Base-by-base conservation (phyloP, 1,140 invertebrate species). In the Leptopilina clavipes region DNA sequence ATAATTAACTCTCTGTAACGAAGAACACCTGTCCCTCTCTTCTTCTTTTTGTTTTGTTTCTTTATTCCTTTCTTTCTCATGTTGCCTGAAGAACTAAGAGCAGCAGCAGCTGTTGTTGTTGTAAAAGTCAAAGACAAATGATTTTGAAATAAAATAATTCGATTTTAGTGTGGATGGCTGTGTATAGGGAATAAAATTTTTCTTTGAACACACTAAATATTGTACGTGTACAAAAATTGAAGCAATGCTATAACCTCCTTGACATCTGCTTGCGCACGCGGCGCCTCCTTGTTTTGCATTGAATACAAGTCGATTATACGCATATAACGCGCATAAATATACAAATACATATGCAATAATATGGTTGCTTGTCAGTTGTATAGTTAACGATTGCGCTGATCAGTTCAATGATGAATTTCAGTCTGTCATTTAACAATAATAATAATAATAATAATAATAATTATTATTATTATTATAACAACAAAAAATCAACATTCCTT, bases 241-340 rank as follows among this genome's bases (percentile, higher is more conserved):
- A 18, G 40, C 37, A 65, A 59, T 31, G 72, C 74, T 84, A 40
- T 40, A 85, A 85, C 80, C 83, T 85, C 79, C 75, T 80, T 85
- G 82, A 84, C 82, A 83, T 83, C 79, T 76, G 71, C 73, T 83
- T 80, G 79, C 81, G 76, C 73, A 80, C 70, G 76, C 74, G 71
- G 76, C 76, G 77, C 70, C 71, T 43, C 70, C 17, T 71, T 78
- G 78, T 81, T 86, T 85, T 84, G 81, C 84, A 86, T 86, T 80
- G 78, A 86, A 85, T 86, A 81, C 75, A 40, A 31, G 79, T 74
- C 75, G 76, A 79, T 76, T 81, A 78, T 78, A 31, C n/a, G n/a
- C 25, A 31, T 31, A 31, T 31, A 31, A 31, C 25, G 25, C 25
- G 25, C 25, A 31, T 31, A 31, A 31, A 80, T 70, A 72, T 65